Base-by-base conservation (phyloP, 2,888 invertebrate species). In the Myopa tessellatipennis region DNA sequence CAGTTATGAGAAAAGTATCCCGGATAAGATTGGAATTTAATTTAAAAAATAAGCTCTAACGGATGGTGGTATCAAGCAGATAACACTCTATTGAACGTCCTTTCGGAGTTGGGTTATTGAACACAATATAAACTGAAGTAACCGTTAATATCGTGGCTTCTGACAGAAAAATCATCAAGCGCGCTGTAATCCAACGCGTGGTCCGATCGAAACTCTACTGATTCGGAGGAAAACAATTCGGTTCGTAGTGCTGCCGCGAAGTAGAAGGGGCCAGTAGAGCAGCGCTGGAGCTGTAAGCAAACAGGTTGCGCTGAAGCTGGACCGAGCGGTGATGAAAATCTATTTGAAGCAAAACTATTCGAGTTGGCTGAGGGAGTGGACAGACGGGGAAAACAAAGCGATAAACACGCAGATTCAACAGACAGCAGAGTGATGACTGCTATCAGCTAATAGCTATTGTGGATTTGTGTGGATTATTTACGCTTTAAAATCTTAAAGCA, bases 131-230 rank as follows among this genome's bases (percentile, higher is more conserved):
- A 55, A 34, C 26, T 26, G 26, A 70, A 70, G 55, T 14, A 52
- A 26, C 52, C 50, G 34, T 14, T 52, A 70, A 55, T 26, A 70
- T 5, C 36, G 52, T 36, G 55, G 50, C 34, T 52, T 65, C 26
- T 34, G 58, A 8, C 50, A 34, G 45, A 26, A 26, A 26, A 26
- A 26, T 26, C 63, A 65, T 36, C 16, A 14, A 58, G 26, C 16
- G 70, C 63, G 74, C 52, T 36, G n/a, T 36, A 50, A 65, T 79
- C 79, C 78, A 71, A 67, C 78, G 74, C 79, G 82, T 77, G 81
- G 80, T 79, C 80, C 77, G 74, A 79, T 77, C 76, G 78, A 79
- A 80, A 79, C 78, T 77, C 80, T 82, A 83, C 83, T 83, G 81
- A 82, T 75, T 80, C 70, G 45, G 12, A 34, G 71, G 40, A 68